Base-by-base conservation (phyloP, 2,888 invertebrate species). In the Tenthredo amoena region DNA sequence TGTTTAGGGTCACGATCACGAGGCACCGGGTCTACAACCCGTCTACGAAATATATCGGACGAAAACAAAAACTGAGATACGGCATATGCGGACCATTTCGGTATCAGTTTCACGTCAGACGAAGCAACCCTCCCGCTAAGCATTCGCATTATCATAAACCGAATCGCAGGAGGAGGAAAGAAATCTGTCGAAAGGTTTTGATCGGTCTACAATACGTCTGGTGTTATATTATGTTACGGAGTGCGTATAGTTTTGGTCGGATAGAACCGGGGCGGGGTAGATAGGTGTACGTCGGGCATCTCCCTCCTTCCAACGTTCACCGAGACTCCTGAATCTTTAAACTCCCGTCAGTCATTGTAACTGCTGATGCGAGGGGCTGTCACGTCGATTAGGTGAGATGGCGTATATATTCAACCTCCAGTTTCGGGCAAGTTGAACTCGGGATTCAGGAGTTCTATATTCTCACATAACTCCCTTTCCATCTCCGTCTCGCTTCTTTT, bases 341-440 rank as follows among this genome's bases (percentile, higher is more conserved):
- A 88, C 50, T 84, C 85, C 87, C 90, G 90, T 90, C 91, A 90
- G 88, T 91, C 91, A 89, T 91, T 90, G 89, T 90, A 90, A 90
- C 89, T 91, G 89, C 88, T 90, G 90, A 90, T 90, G 89, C 88
- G 88, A 87, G 86, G 87, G 87, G 86, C 89, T 90, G 91, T 90
- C 90, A 90, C 89, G 91, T 90, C 91, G 91, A 90, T 91, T 90
- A 91, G 89, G 87, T 87, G 87, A 88, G 88, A 88, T 82, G 71
- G 82, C 81, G 85, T 77, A 84, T 77, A 58, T 81, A 55, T 79
- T 55, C 72, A 37, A 83, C 62, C 74, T n/a, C 50, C 68, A 43
- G 40, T 74, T 74, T 55, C 47, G 21, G 31, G 68, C 65, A 83
- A 71, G 83, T 83, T 83, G n/a, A 74, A 74, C 72, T 43, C 72